Conservation (phyloP, 1,140 invertebrate genomes). For the Meloidogyne exigua region DNA sequence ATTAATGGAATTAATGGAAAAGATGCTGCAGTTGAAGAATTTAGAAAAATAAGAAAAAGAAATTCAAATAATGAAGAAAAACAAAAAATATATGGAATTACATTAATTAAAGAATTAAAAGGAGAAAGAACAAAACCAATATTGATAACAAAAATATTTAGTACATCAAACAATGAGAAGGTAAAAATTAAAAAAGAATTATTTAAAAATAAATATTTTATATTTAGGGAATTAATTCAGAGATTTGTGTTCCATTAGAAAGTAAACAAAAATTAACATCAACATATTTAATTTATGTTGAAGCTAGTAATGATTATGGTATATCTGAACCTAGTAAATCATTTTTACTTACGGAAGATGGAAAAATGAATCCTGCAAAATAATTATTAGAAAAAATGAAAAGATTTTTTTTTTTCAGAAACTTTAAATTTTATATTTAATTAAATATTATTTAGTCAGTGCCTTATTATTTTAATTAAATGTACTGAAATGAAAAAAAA, state of each 20-base stretch:
- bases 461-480: not conserved
- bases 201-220: not conserved
- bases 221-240: slow-evolving; percentile 27
- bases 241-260: slow-evolving; percentile 35
- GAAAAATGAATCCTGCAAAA: not conserved
- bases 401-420: not conserved
- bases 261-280: slow-evolving; percentile 13
- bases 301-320: slow-evolving; percentile 43
- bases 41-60: slow-evolving; percentile 29
- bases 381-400: not conserved
- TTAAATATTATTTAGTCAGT: not conserved
- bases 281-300: slow-evolving; percentile 41
- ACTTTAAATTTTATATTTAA: not conserved
- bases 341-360: slow-evolving; percentile 30
- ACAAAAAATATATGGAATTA: slow-evolving; percentile 26
- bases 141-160: slow-evolving; percentile 16
- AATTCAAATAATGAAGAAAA: slow-evolving; percentile 12
- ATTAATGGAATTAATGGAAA: not conserved
- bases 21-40: slow-evolving; percentile 6
- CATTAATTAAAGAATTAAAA: slow-evolving; percentile 30
- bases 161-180: not conserved
- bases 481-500: not conserved
- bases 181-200: not conserved
- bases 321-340: slow-evolving; percentile 45
- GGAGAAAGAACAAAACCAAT: slow-evolving; percentile 15